These are phyloP conservation scores for Drosophila ochracea DNA, from an alignment of 2,888 invertebrate genomes.

Conservation along the genomic window DNA sequence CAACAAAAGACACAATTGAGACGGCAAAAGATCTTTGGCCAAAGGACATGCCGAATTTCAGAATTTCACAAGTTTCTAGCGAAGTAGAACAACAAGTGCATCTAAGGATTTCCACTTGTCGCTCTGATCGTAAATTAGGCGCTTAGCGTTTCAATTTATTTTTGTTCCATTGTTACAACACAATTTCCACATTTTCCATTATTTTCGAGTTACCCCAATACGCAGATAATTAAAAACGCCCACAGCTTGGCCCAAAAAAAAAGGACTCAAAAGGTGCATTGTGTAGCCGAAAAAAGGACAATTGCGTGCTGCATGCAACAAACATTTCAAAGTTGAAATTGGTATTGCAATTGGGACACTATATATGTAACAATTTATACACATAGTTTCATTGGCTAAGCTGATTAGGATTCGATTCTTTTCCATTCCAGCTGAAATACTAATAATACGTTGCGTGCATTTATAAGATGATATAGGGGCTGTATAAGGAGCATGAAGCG, in stretches of 20 bases:
- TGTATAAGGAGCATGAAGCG: not conserved
- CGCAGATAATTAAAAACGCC: constrained; percentile 62
- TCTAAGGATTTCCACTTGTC: constrained; percentile 45
- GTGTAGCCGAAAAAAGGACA: constrained; percentile 39
- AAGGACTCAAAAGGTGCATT: constrained; percentile 8
- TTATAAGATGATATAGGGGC: constrained; percentile 1
- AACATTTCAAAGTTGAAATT: constrained; percentile 1
- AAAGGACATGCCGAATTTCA: not conserved
- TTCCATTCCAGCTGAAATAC: constrained; percentile 56
- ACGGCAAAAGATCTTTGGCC: constrained; percentile 42
- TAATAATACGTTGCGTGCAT: constrained; percentile 24
- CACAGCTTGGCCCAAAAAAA: constrained; percentile 33
- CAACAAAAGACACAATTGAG: constrained; percentile 8
- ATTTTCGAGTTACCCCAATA: constrained; percentile 20
- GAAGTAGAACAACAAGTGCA: constrained; percentile 33
- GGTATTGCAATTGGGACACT: constrained; percentile 13
- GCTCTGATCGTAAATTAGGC: constrained; percentile 55
- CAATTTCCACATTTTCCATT: constrained; percentile 33
- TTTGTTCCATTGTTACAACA: not conserved
- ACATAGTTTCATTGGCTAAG: constrained; percentile 57
- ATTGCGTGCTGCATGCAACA: constrained; percentile 63
- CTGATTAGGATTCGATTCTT: constrained; percentile 58
- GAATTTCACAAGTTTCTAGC: constrained; percentile 8
- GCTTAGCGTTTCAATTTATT: constrained; percentile 37
- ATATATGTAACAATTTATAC: constrained; percentile 7